Evolutionary conservation across 2,888 invertebrate species (phyloP), one percentile per base, ranked within the genome.

Genomic region (Leptarthrus brevirostris): DNA sequence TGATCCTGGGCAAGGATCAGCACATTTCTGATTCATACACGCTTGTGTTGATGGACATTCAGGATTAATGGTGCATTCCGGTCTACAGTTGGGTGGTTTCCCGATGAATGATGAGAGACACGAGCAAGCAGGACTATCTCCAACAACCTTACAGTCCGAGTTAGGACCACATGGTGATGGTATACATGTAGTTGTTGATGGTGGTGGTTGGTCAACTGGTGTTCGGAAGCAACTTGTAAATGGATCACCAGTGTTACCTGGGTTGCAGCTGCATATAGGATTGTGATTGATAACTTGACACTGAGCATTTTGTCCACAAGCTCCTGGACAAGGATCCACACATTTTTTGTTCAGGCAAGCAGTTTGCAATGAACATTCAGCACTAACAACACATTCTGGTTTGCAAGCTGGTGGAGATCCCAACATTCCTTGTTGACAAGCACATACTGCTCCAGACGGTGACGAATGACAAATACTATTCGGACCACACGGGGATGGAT

Each of bases 151-250:
- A 81, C 94, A 94, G 82, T 93, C 91, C 3, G 94, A 93, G 82
- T 94, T 91, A 0, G 93, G 92, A 72, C 94, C 94, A 82, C 94
- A 94, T 0, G 94, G 94, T 77, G 93, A 92, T 12, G 94, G 93
- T 58, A 88, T 86, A 82, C 94, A 94, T 30, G 93, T 93, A 81
- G 93, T 90, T 76, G 84, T 85, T 52, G 83, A 81, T 75, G 82
- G 82, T 78, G 81, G 81, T 82, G 0, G 54, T 12, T 49, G 74
- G 74, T 74, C 93, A 80, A 84, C 80, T 40, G 84, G 83, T 77
- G 87, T 86, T 81, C 85, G 81, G 47, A 83, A 77, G 77, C 90
- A 90, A 73, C 86, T 83, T n/a, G 85, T 82, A 79, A 90, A 90
- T 74, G 91, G 90, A 85, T 91, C 90, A 54, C 91, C 91, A 20